A percentile compares a stretch with the other conserved stretches of the same genome.
These are phyloP conservation scores for Cabera pusaria DNA, from an alignment of 2,888 invertebrate species.

Conservation along the genomic window DNA sequence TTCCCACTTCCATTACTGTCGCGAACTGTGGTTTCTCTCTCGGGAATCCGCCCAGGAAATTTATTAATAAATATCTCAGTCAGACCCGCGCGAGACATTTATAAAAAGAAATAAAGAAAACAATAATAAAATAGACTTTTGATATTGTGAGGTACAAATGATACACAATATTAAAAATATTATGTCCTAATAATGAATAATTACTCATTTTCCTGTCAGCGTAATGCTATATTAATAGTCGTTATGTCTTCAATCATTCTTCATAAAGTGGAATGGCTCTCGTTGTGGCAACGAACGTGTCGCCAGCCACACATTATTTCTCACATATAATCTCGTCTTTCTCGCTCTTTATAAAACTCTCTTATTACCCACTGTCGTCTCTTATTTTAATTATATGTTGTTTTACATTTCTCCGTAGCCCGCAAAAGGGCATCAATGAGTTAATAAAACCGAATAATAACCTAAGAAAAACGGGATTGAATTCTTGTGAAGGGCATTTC, in stretches of 20 bases:
- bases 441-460: slow-evolving; percentile 38
- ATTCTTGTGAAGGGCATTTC: slow-evolving; percentile 35
- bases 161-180: too few species aligned
- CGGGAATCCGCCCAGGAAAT: slow-evolving; percentile 44
- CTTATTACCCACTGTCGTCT: slow-evolving; percentile 34
- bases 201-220: slow-evolving; percentile 35
- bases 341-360: slow-evolving; percentile 45
- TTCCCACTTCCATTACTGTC: slow-evolving; percentile 59
- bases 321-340: slow-evolving; percentile 43
- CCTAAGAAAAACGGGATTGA: slow-evolving; percentile 32
- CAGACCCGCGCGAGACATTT: slow-evolving; percentile 39
- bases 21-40: slow-evolving; percentile 43
- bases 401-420: slow-evolving; percentile 40
- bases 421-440: slow-evolving; percentile 28
- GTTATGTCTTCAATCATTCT: slow-evolving; percentile 37
- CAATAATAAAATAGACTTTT: slow-evolving; percentile 24
- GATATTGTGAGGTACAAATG: slow-evolving; percentile 16
- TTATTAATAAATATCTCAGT: slow-evolving; percentile 59
- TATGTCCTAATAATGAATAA: slow-evolving; percentile 19
- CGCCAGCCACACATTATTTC: slow-evolving; percentile 40
- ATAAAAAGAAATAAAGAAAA: slow-evolving; percentile 35
- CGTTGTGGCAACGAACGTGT: slow-evolving; percentile 36
- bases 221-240: slow-evolving; percentile 36
- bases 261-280: slow-evolving; percentile 39
- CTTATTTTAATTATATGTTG: slow-evolving; percentile 31